Evolutionary conservation across 2,888 invertebrate genomes (phyloP).

Genomic region (Drosophila lacicola): DNA sequence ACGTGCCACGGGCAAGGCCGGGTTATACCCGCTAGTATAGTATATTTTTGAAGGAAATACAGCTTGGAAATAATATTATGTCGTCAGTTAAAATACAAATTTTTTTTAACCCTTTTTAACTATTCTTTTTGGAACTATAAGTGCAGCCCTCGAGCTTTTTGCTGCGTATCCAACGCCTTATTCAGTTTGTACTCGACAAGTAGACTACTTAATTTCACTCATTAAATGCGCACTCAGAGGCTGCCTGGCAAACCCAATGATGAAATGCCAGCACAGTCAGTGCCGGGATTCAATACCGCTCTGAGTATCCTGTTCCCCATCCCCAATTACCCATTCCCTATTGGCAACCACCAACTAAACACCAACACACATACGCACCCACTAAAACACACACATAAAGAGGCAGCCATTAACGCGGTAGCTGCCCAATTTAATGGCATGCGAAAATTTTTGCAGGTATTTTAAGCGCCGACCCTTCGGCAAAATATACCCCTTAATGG

Average conservation of each 20-base stretch:
- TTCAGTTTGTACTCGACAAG: constrained; percentile 48
- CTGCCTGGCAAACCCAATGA: constrained; percentile 47
- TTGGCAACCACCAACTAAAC: constrained; percentile 9
- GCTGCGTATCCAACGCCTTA: constrained; percentile 8
- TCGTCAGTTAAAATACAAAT: no score
- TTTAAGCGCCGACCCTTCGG: constrained; percentile 33
- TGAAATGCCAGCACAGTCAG: constrained; percentile 50
- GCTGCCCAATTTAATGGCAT: constrained; percentile 62
- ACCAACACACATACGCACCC: constrained; percentile 10
- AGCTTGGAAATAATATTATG: neutral
- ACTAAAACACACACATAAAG: constrained; percentile 16
- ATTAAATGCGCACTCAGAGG: constrained; percentile 60
- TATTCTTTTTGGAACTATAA: neutral
- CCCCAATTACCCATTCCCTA: neutral
- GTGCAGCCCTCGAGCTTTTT: constrained; percentile 11
- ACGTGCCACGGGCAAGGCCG: no score
- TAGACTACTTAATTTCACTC: constrained; percentile 66
- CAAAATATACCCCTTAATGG: constrained; percentile 26
- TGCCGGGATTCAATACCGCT: constrained; percentile 17
- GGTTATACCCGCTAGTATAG: no score
- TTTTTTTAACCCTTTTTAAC: no score
- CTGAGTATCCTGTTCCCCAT: neutral
- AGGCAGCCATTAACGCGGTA: constrained; percentile 49
- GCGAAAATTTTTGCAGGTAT: constrained; percentile 59
- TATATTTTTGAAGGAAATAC: neutral